phyloP scores from a whole-genome alignment of 2,113 vertebrate species.

The Andinoacara biseriatus region DNA sequence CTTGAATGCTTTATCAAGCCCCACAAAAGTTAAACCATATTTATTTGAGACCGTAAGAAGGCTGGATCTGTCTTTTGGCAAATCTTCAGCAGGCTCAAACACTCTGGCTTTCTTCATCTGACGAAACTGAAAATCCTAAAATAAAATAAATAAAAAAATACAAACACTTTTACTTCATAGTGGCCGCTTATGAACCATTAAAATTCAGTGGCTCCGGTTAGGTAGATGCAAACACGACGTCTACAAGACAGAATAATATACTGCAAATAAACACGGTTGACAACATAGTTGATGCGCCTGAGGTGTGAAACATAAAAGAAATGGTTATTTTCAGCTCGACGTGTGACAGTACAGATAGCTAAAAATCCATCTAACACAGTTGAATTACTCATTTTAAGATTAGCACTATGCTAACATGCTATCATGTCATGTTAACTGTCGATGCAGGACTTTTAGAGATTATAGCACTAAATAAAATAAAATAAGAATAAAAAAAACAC shows the following conservation, averaged over 20 bases:
- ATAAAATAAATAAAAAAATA: background rate
- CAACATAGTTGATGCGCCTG: background rate
- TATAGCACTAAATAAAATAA: background rate
- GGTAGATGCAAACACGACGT: background rate
- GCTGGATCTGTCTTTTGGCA: slow-evolving; percentile 88
- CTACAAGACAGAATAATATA: background rate
- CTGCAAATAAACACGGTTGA: background rate
- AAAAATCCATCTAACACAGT: background rate
- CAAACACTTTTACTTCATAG: background rate
- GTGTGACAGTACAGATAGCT: background rate
- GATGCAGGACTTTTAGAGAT: background rate
- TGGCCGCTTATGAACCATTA: background rate
- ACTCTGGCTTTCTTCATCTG: slow-evolving; percentile 93
- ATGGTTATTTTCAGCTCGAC: too few relatives aligned
- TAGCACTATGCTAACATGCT: background rate
- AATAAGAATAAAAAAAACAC: background rate
- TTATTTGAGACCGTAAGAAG: slow-evolving; percentile 92
- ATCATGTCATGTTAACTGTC: background rate
- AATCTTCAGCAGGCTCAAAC: slow-evolving; percentile 84
- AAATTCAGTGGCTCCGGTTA: background rate
- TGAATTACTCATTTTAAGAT: background rate
- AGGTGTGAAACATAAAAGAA: too few relatives aligned
- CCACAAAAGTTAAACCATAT: slow-evolving; percentile 89
- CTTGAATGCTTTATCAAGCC: slow-evolving; percentile 83
- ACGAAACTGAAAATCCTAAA: slow-evolving; percentile 94